Evolutionary conservation across 2,113 vertebrate genomes (phyloP), one percentile per base, ranked within the genome.

Genomic region (Burhinus bistriatus): DNA sequence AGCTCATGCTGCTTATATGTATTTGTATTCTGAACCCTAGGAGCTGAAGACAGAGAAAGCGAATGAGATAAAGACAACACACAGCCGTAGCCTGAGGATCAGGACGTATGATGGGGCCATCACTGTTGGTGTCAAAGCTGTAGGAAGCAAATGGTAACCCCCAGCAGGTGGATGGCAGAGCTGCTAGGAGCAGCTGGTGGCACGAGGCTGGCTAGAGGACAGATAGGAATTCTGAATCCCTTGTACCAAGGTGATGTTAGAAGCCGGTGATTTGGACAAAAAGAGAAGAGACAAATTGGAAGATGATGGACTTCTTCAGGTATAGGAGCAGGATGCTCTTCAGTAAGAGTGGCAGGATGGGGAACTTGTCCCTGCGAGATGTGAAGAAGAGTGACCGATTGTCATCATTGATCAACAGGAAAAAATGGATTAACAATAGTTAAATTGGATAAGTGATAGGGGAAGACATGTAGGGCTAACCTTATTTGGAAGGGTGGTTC

Each of bases 291-390:
- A 5, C 5, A 66, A 12, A 30, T 58, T 14, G 26, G 22, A 59
- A 87, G 36, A 7, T 42, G 9, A 45, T 54, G 27, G 40, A 20
- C 12, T 55, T 15, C 11, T 71, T 77, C 9, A 25, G 32, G 9
- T 52, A 13, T 7, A 16, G 83, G 26, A 87, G 25, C 32, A n/a
- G 70, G 40, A 30, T 79, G 52, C 12, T 83, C 30, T 83, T 52
- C 26, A 66, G 73, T 32, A 73, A 32, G 40, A 84, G 6, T 42
- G 55, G 21, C 17, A 54, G 15, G 38, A 38, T 81, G 64, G 55
- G 42, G 32, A 72, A 3, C 22, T 70, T 1, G 0, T 34, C 44
- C 15, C 6, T 2, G 1, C 1, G 8, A 49, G 12, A 54, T 49
- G 45, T 0, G 3, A 17, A 58, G 36, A 29, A 44, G 25, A 23